Conservation (phyloP, 2,113 vertebrate species). For the Heterocephalus glaber region DNA sequence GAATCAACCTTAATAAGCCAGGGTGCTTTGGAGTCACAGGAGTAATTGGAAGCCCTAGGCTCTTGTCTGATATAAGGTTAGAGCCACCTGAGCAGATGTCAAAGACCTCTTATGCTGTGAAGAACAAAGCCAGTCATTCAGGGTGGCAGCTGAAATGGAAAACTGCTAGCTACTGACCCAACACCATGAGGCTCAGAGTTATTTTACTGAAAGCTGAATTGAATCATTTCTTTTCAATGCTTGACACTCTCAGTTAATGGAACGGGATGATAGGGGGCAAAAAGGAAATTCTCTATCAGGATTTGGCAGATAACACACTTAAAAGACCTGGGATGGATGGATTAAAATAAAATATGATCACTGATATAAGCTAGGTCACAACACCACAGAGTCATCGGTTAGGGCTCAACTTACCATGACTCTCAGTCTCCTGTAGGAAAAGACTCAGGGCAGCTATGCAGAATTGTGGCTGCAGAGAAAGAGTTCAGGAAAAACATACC, state of each 20-base stretch:
- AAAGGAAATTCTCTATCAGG: conserved; percentile 61
- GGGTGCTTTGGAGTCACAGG: not conserved
- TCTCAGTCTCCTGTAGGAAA: not conserved
- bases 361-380: conserved; percentile 24
- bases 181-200: not conserved
- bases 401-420: not conserved
- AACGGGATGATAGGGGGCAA: conserved; percentile 5
- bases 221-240: conserved; percentile 60
- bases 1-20: not conserved
- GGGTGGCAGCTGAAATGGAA: conserved; percentile 65
- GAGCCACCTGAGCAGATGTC: not conserved
- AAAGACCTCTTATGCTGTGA: not conserved
- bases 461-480: not conserved
- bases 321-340: conserved; percentile 8
- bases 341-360: conserved; percentile 53
- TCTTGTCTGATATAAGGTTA: not conserved
- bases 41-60: not conserved
- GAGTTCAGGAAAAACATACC: not conserved
- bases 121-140: not conserved
- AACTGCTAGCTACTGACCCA: conserved; percentile 61
- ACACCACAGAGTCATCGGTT: conserved; percentile 20
- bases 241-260: conserved; percentile 30
- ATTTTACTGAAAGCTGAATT: conserved; percentile 65
- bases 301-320: conserved; percentile 52
- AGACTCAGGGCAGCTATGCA: not conserved